Conservation (phyloP, 2,113 vertebrate species). For the Apteryx owenii region DNA sequence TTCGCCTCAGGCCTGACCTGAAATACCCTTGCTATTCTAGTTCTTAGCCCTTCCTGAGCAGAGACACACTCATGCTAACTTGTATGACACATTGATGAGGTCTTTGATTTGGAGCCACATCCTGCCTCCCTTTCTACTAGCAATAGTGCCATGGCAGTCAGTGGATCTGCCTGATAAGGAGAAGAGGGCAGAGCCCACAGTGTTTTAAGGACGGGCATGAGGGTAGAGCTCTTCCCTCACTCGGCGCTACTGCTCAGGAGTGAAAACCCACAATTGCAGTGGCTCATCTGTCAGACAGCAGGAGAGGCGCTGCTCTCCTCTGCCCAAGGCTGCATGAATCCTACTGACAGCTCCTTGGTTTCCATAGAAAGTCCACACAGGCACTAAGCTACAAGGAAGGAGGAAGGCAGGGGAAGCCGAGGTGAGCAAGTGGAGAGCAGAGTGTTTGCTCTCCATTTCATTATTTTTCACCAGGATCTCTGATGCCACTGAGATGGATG, state of each 20-base stretch:
- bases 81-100: accelerated
- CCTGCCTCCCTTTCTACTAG: not conserved
- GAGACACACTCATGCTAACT: not conserved
- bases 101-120: not conserved
- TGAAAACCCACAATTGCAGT: accelerated
- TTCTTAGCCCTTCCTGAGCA: not conserved
- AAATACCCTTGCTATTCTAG: conserved; percentile 61
- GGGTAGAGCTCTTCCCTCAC: not conserved
- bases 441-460: accelerated
- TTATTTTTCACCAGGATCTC: not conserved
- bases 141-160: not conserved
- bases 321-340: not conserved
- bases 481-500: not conserved
- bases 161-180: not conserved
- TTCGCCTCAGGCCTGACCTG: conserved; percentile 69
- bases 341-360: not conserved
- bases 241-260: not conserved
- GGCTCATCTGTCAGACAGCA: not conserved
- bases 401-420: not conserved
- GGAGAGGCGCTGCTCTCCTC: not conserved
- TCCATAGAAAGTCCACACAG: not conserved
- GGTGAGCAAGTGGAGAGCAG: not conserved
- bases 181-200: not conserved
- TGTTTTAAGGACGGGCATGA: not conserved
- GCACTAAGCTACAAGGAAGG: not conserved